Base-by-base conservation (phyloP, 1,140 invertebrate species). In the Aporrectodea caliginosa region DNA sequence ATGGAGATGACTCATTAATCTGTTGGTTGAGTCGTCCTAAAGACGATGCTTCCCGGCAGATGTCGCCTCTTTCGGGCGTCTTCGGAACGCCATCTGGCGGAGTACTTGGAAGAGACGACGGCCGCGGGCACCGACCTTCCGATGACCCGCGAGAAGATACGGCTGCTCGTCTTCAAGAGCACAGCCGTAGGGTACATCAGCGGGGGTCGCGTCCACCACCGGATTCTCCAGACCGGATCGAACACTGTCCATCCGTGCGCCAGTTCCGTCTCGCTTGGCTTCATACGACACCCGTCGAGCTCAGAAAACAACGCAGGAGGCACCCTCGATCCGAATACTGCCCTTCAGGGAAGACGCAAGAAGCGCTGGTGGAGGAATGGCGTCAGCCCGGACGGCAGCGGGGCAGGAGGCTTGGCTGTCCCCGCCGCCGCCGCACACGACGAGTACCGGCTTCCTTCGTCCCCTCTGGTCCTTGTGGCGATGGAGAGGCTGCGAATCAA, bases 401-500 rank as follows among this genome's bases (percentile, higher is more conserved):
- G 43, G 6, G 43, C 22, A 6, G 43, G 6, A 12, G 6, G 6
- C 43, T 6, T 58, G 6, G 43, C 6, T 12, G 43, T 6, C 43
- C 6, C 6, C 43, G 43, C 6, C 43, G 43, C 6, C 43, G 43
- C 6, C 43, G 43, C 6, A 6, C 6, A 22, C 43, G 43, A 22
- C 43, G 43, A 22, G 6, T 6, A 58, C 43, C 43, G 43, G 43
- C 6, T 12, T 22, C 43, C 43, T 58, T 58, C 43, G 43, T 58
- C 6, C 43, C 22, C 43, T 6, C 6, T 22, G 43, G 43, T 58
- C 6, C 6, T 16, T 31, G 73, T 12, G 2, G 70, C 70, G 2
- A 27, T 33, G 90, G 35, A 88, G 76, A 74, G 86, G 14, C 93
- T 98, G 87, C 94, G 96, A 84, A 97, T 98, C 90, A 98, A 98